Percentiles rank a stretch among this genome's conserved stretches.
Evolutionary conservation across 1,140 invertebrate species (phyloP).

Genomic region (Drosophila sproati): DNA sequence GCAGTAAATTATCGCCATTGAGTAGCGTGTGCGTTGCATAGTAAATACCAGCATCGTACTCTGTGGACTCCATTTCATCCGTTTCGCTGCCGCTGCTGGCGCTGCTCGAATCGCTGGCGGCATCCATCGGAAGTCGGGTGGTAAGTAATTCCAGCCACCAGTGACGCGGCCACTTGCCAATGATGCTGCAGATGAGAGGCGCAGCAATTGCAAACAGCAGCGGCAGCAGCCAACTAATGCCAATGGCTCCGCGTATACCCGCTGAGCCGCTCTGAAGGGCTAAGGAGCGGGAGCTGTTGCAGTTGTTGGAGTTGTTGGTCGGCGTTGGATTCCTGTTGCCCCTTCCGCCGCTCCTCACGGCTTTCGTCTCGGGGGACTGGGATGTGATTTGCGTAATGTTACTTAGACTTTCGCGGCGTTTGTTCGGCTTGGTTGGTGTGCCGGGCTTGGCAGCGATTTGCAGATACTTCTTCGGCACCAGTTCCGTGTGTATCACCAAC

Average conservation of each 20-base stretch:
- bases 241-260: slow-evolving; percentile 80
- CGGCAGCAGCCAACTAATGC: slow-evolving; percentile 83
- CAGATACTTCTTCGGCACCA: slow-evolving; percentile 83
- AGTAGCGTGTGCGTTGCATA: slow-evolving; percentile 69
- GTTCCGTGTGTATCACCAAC: slow-evolving; percentile 81
- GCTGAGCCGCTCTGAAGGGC: slow-evolving; percentile 45
- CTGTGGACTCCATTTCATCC: slow-evolving; percentile 8
- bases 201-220: slow-evolving; percentile 79
- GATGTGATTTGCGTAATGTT: slow-evolving; percentile 74
- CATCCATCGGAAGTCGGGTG: slow-evolving; percentile 31
- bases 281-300: slow-evolving; percentile 1
- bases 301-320: background rate
- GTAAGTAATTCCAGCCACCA: slow-evolving; percentile 81
- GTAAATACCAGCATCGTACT: slow-evolving; percentile 47
- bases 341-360: background rate
- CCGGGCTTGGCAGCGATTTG: slow-evolving; percentile 60
- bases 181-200: slow-evolving; percentile 84
- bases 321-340: background rate
- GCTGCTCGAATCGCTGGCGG: background rate
- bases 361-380: slow-evolving; percentile 49
- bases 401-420: slow-evolving; percentile 61
- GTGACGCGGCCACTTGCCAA: slow-evolving; percentile 81
- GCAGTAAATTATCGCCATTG: slow-evolving; percentile 75
- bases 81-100: background rate
- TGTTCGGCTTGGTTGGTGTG: slow-evolving; percentile 39